Conservation (phyloP, 1,140 invertebrate species). For the Lasioglossum albipes region DNA sequence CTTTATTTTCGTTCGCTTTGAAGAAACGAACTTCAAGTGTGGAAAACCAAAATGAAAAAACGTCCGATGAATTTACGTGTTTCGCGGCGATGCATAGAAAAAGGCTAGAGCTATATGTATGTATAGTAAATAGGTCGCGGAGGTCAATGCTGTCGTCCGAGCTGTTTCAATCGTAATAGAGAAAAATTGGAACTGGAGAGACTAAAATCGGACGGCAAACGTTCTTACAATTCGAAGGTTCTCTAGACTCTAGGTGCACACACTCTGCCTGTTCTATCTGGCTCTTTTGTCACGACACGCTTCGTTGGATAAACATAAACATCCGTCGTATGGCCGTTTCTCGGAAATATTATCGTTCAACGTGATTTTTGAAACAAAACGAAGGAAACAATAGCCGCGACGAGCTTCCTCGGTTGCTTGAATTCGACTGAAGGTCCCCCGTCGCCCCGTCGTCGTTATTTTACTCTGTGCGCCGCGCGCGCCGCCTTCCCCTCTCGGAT, state of each 20-base stretch:
- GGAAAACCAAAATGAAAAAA: too few relatives aligned
- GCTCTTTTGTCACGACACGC: not conserved
- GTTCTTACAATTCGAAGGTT: not conserved
- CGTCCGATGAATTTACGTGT: too few relatives aligned
- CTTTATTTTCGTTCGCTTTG: not conserved
- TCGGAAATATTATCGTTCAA: not conserved
- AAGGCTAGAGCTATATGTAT: not conserved
- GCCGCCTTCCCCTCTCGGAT: not conserved
- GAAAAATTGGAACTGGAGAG: slow-evolving; percentile 31
- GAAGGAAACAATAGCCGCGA: not conserved
- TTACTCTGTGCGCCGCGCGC: slow-evolving; percentile 7
- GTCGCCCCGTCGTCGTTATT: slow-evolving; percentile 12
- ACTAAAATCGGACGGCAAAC: not conserved
- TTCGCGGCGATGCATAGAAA: not conserved
- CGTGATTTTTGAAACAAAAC: not conserved
- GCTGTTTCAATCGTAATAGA: not conserved
- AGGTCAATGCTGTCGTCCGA: not conserved
- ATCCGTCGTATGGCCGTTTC: not conserved
- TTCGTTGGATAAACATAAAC: not conserved
- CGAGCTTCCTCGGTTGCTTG: not conserved
- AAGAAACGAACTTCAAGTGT: too few relatives aligned
- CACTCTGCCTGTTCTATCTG: not conserved
- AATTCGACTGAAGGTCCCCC: slow-evolving; percentile 36
- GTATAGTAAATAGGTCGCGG: not conserved
- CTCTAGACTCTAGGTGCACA: not conserved